A percentile compares a stretch with the other conserved stretches of the same genome.
Evolutionary conservation across 2,113 vertebrate genomes (phyloP).

Genomic region (Ctenodactylus gundi): DNA sequence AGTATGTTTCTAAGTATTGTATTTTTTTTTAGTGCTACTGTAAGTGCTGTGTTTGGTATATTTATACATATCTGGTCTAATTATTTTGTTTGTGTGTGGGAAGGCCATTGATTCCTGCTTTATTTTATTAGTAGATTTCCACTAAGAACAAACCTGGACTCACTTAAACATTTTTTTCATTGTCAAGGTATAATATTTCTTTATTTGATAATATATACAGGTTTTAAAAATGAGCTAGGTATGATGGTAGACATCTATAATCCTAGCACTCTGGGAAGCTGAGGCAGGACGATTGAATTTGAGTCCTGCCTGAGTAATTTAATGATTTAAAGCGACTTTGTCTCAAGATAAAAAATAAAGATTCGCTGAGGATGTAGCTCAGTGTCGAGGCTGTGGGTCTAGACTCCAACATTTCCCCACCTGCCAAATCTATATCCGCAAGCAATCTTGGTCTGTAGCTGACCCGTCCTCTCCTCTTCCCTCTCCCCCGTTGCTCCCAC

Average conservation of each 20-base stretch:
- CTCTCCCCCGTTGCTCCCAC: too few relatives aligned
- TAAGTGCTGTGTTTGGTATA: background rate
- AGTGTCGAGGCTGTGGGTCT: too few relatives aligned
- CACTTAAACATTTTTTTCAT: background rate
- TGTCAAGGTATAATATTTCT: background rate
- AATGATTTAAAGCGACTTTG: too few relatives aligned
- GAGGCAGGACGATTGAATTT: too few relatives aligned
- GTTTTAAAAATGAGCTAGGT: too few relatives aligned
- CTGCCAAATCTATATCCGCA: background rate
- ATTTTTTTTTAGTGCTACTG: background rate
- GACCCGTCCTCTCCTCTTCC: background rate
- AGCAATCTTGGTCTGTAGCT: background rate
- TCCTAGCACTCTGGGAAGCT: too few relatives aligned
- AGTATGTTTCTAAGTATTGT: background rate
- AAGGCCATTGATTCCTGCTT: background rate
- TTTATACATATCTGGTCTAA: background rate
- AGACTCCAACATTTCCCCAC: too few relatives aligned
- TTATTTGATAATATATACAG: too few relatives aligned
- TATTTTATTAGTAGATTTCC: background rate
- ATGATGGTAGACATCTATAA: too few relatives aligned
- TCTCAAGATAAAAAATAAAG: too few relatives aligned
- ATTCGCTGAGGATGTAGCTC: too few relatives aligned
- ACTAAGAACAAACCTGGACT: background rate
- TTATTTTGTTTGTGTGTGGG: background rate
- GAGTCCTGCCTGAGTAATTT: too few relatives aligned